phyloP scores from a whole-genome alignment of 2,797 vertebrate genomes.

The Garrulus glandarius region DNA sequence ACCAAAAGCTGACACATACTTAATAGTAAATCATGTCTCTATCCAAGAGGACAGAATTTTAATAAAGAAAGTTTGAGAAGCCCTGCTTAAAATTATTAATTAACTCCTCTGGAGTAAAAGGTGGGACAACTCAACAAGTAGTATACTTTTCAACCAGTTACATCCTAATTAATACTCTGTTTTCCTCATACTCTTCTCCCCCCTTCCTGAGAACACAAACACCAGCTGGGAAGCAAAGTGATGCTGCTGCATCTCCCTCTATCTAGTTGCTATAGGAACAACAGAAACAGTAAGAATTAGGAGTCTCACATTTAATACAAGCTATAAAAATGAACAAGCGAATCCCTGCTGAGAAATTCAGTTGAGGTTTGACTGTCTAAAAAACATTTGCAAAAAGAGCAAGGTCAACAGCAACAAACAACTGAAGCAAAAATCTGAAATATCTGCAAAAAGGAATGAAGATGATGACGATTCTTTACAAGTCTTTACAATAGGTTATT shows the following conservation, averaged over 20 bases:
- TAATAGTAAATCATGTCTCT: background rate
- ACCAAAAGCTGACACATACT: background rate
- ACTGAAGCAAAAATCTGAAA: conserved; percentile 19
- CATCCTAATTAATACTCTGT: conserved; percentile 44
- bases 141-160: conserved; percentile 43
- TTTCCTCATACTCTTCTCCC: conserved; percentile 49
- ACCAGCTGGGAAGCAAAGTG: conserved; percentile 67
- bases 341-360: conserved; percentile 49
- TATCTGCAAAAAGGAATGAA: background rate
- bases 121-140: background rate
- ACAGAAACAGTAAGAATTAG: conserved; percentile 57
- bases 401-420: conserved; percentile 29
- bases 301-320: conserved; percentile 58
- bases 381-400: conserved; percentile 8
- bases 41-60: background rate
- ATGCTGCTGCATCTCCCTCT: conserved; percentile 58
- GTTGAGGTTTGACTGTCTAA: conserved; percentile 31
- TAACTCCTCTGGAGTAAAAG: background rate
- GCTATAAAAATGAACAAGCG: conserved; percentile 62
- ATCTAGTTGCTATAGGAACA: conserved; percentile 76
- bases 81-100: background rate
- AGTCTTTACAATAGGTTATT: background rate
- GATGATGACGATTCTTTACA: background rate
- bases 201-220: conserved; percentile 56
- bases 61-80: background rate